phyloP scores from a whole-genome alignment of 2,113 vertebrate genomes.

The Phoenicopterus ruber region DNA sequence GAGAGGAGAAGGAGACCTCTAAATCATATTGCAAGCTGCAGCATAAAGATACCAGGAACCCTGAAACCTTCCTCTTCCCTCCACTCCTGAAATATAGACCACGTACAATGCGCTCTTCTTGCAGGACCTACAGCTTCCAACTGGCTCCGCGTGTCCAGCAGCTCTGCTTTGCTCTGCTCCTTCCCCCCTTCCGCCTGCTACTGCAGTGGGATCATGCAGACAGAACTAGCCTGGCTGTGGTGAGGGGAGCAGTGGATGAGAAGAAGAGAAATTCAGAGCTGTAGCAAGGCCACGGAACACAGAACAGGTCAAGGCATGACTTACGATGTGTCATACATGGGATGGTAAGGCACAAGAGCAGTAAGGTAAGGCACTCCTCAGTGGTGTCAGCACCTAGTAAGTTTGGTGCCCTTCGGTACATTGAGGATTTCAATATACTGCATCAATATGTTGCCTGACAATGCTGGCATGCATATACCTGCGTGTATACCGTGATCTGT shows the following conservation, averaged over 20 bases:
- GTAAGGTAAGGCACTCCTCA: not conserved
- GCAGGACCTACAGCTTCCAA: not conserved
- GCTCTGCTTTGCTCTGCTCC: not conserved
- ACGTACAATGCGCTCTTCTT: not conserved
- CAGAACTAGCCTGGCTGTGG: not conserved
- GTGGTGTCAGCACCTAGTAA: not conserved
- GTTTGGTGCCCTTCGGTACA: not conserved
- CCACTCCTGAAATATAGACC: not conserved
- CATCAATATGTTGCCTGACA: not conserved
- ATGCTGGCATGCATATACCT: not conserved
- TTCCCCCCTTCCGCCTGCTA: not conserved
- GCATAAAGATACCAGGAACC: not conserved
- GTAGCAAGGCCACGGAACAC: not conserved
- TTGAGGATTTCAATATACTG: not conserved
- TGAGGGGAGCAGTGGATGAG: not conserved
- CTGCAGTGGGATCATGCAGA: not conserved
- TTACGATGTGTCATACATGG: not conserved
- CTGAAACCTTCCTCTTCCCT: not conserved
- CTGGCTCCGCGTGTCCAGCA: rapidly evolving
- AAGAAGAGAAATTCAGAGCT: not conserved
- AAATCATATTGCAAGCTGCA: not conserved
- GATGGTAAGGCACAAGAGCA: not conserved
- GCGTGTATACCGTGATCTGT: not conserved
- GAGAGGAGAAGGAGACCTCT: not conserved
- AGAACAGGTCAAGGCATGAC: not conserved